A percentile compares a stretch with the other conserved stretches of the same genome.
Evolutionary conservation across 2,888 invertebrate genomes (phyloP).

Genomic region (Rhyacophila evoluta): DNA sequence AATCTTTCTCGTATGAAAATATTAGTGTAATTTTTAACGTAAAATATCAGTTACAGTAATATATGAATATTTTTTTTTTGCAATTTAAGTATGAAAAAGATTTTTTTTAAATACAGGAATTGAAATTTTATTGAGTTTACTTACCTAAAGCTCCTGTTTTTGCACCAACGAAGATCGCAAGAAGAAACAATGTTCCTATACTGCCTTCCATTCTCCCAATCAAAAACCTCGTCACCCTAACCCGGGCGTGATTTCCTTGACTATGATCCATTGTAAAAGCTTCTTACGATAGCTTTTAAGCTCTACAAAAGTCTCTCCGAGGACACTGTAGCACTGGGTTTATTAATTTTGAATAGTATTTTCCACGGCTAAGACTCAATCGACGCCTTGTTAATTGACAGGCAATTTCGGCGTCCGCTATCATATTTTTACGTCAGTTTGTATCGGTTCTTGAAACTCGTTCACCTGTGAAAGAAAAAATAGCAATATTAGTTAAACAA

Average conservation of each 20-base stretch:
- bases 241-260: constrained; percentile 9
- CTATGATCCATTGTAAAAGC: background rate
- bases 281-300: background rate
- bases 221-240: constrained; percentile 23
- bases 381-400: background rate
- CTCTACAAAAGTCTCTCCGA: background rate
- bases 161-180: constrained; percentile 38
- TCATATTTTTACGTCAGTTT: background rate
- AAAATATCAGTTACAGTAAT: too few relatives aligned
- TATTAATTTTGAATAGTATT: constrained; percentile 1
- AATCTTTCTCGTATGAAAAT: too few relatives aligned
- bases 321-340: background rate
- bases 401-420: background rate
- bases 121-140: too few relatives aligned
- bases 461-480: background rate
- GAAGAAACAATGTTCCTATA: constrained; percentile 31
- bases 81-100: too few relatives aligned
- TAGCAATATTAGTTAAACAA: too few relatives aligned
- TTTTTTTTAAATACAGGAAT: too few relatives aligned
- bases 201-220: constrained; percentile 39
- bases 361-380: background rate
- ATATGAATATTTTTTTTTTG: too few relatives aligned
- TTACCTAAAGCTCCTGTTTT: constrained; percentile 48
- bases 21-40: too few relatives aligned
- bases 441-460: background rate